Evolutionary conservation across 2,888 invertebrate genomes (phyloP).

Genomic region (Xanthorhoe designata): DNA sequence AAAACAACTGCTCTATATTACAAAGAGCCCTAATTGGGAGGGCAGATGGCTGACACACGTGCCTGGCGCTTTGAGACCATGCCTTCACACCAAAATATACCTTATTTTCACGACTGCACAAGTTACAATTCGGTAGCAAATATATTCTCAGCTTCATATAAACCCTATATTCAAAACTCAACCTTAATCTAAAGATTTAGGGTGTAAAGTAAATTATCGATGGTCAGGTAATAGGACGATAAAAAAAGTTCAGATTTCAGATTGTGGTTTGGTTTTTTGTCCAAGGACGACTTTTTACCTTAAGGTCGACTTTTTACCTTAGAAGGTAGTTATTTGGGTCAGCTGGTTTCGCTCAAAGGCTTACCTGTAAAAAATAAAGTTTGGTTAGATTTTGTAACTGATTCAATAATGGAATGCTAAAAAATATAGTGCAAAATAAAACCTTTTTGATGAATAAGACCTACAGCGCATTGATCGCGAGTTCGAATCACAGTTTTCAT

Average conservation of each 20-base stretch:
- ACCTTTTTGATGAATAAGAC: too few relatives aligned
- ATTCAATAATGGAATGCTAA: background rate
- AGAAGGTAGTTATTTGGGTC: constrained; percentile 41
- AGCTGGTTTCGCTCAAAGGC: constrained; percentile 33
- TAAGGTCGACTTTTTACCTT: constrained; percentile 25
- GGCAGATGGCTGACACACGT: constrained; percentile 62
- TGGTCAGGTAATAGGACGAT: constrained; percentile 14
- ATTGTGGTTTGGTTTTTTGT: constrained; percentile 42
- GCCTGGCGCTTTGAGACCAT: constrained; percentile 42
- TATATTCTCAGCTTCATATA: background rate
- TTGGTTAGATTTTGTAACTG: constrained; percentile 12
- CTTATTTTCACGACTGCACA: constrained; percentile 11
- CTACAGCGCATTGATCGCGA: too few relatives aligned
- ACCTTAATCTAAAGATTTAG: background rate
- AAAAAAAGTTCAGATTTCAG: constrained; percentile 39
- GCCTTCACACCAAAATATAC: constrained; percentile 19
- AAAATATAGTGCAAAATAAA: background rate
- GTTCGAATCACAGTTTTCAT: too few relatives aligned
- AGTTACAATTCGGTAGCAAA: constrained; percentile 16
- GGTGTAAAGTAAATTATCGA: background rate
- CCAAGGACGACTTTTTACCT: constrained; percentile 47
- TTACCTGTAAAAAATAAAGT: constrained; percentile 56
- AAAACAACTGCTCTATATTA: constrained; percentile 42
- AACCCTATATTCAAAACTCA: constrained; percentile 11
- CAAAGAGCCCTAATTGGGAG: constrained; percentile 60